Conservation (phyloP, 2,113 vertebrate species). For the Erythrolamprus reginae region DNA sequence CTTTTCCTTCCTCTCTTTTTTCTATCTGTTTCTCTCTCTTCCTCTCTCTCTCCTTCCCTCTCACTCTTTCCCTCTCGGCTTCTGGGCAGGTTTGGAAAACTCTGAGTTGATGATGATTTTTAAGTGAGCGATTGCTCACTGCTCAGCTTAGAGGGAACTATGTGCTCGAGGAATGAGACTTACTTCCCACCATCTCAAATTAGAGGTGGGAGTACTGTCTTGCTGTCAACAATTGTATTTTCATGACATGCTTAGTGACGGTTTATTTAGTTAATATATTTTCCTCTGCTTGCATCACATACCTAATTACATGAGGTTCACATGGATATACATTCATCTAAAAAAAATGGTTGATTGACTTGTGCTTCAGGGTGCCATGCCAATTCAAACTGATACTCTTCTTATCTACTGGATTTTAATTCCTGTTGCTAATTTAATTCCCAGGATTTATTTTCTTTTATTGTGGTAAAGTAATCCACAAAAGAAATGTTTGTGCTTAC, state of each 20-base stretch:
- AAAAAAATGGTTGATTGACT: background rate
- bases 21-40: no score
- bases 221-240: background rate
- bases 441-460: background rate
- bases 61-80: no score
- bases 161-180: background rate
- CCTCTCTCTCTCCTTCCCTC: no score
- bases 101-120: no score
- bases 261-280: background rate
- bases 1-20: no score
- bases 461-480: background rate
- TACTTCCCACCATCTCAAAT: background rate
- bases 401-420: background rate
- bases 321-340: background rate
- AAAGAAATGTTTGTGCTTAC: background rate
- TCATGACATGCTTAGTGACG: background rate
- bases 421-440: background rate
- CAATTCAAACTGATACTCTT: background rate
- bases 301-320: background rate
- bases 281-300: background rate
- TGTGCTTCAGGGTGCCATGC: background rate
- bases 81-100: no score
- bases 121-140: no score
- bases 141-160: no score
- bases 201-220: background rate